Base-by-base conservation (phyloP, 1,140 invertebrate species). In the Lutraria rhynchaena region DNA sequence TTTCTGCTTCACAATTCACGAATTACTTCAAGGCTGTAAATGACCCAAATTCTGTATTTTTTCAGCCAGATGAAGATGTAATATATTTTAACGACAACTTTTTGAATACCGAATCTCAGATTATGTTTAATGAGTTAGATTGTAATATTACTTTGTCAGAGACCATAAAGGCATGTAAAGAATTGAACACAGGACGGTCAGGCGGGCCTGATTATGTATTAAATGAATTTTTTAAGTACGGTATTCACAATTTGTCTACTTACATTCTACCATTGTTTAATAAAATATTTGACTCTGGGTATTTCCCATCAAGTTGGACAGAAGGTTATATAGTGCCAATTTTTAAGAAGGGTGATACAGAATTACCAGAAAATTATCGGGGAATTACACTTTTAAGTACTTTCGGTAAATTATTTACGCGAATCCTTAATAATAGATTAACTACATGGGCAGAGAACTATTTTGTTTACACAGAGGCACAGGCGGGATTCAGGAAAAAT, bases 381-480 rank as follows among this genome's bases (percentile, higher is more conserved):
- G 70, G 70, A 37, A 82, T 82, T 9, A 74, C 80, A 9, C 29
- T 74, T 19, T 33, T 74, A 51, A 65, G 51, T 35, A 33, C 22
- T 44, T 33, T 81, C 41, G 53, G 49, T 49, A 81, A 74, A 51
- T 37, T 71, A 37, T 81, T 81, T 70, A 57, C 63, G 17, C 44
- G 9, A 9, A 55, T 46, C 44, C 19, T 9, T 46, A 57, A 57
- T 35, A 31, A n/a, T 15, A 31, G 27, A 31, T 61, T 31, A 9
- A 31, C 27, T 58, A 58, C 7, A 9, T 58, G 55, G 55, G 60
- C 60, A 13, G 60, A 61, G 3, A 61, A 61, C 13, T 61, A 61
- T 27, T 61, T 7, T 46, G 27, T 67, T 22, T 67, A 67, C 27
- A 27, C 46, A 44, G 41, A 67, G 22, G 33, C 63, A 4, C 63